These are phyloP conservation scores for Saccostrea cuccullata DNA, from an alignment of 1,140 invertebrate genomes.

Conservation along the genomic window DNA sequence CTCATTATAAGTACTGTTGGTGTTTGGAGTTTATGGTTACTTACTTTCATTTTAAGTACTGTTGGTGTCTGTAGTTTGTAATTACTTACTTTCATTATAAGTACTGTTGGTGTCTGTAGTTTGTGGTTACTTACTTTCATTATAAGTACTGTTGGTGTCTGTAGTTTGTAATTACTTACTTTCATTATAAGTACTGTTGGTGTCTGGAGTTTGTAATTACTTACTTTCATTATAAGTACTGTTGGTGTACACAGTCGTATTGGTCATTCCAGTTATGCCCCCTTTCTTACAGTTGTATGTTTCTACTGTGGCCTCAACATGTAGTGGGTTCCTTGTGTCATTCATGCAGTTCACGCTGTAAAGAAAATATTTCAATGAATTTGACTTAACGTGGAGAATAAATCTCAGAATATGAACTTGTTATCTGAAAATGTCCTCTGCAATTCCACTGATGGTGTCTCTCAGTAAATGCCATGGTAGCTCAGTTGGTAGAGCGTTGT, in stretches of 20 bases:
- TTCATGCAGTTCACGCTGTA: conserved; percentile 71
- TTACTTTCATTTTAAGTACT: conserved; percentile 62
- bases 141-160: neutral
- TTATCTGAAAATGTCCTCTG: too few relatives aligned
- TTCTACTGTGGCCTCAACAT: conserved; percentile 65
- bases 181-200: neutral
- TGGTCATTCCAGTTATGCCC: conserved; percentile 44
- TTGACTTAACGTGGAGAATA: too few relatives aligned
- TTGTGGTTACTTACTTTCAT: neutral
- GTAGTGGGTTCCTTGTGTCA: conserved; percentile 69
- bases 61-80: neutral
- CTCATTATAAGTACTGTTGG: neutral
- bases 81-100: neutral
- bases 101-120: conserved; percentile 34
- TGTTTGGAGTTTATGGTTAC: conserved; percentile 1
- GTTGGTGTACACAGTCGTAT: conserved; percentile 69
- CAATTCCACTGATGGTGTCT: too few relatives aligned
- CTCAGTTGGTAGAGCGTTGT: too few relatives aligned
- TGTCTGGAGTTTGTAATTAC: conserved; percentile 2
- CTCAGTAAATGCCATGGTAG: too few relatives aligned
- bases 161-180: neutral
- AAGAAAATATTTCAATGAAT: neutral
- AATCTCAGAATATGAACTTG: too few relatives aligned
- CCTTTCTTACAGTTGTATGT: conserved; percentile 71
- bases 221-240: conserved; percentile 75